phyloP scores from a whole-genome alignment of 2,888 invertebrate species.

The Phymatocera aterrima region DNA sequence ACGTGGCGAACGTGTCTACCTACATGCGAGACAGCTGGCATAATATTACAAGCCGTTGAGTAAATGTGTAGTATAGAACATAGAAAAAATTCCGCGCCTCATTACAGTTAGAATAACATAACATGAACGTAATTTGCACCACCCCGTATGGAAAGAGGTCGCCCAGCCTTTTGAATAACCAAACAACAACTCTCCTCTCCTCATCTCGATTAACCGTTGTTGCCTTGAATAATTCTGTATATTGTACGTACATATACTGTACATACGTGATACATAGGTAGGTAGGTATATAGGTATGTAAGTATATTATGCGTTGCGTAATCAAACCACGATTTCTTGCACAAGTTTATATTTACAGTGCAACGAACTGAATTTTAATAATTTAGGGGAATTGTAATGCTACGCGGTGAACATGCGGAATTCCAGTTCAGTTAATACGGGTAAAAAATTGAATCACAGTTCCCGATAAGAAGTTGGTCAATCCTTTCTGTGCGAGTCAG shows the following conservation, averaged over 20 bases:
- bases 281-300: too few relatives aligned
- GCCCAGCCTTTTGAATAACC: constrained; percentile 31
- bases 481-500: too few relatives aligned
- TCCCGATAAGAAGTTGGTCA: too few relatives aligned
- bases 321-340: constrained; percentile 27
- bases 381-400: background rate
- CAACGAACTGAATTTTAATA: constrained; percentile 32
- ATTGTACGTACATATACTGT: too few relatives aligned
- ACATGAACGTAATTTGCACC: constrained; percentile 25
- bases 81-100: constrained; percentile 15
- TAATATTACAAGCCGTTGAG: too few relatives aligned
- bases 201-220: constrained; percentile 41
- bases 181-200: constrained; percentile 16
- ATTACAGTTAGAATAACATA: constrained; percentile 20
- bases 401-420: background rate
- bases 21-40: too few relatives aligned
- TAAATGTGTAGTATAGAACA: background rate
- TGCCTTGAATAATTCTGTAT: constrained; percentile 28
- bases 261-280: too few relatives aligned
- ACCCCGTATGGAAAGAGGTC: constrained; percentile 31
- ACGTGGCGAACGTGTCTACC: too few relatives aligned
- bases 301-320: background rate
- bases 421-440: too few relatives aligned
- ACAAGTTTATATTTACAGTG: constrained; percentile 8
- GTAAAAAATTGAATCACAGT: too few relatives aligned